Percentiles rank a stretch among this genome's conserved stretches.
Evolutionary conservation across 2,113 vertebrate species (phyloP).

Genomic region (Catharus fuscescens): DNA sequence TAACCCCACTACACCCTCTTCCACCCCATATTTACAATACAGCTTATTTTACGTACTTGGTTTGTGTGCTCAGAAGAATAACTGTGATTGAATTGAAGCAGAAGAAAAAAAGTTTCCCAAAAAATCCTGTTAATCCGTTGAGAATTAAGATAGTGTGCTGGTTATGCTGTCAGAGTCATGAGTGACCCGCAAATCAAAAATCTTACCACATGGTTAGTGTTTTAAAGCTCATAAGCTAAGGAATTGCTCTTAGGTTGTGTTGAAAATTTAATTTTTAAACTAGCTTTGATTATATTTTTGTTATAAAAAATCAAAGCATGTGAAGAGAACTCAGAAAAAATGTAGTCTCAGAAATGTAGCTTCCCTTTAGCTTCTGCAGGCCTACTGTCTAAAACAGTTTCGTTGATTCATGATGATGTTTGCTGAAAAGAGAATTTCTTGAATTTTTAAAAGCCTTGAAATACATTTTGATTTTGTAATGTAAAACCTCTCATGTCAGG

Average conservation of each 20-base stretch:
- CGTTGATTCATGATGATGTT: background rate
- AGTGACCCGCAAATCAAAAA: slow-evolving; percentile 8
- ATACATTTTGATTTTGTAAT: slow-evolving; percentile 63
- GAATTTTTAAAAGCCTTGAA: slow-evolving; percentile 59
- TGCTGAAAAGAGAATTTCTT: slow-evolving; percentile 42
- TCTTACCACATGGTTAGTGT: background rate
- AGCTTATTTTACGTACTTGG: slow-evolving; percentile 9
- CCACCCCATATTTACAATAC: background rate
- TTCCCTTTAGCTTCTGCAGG: background rate
- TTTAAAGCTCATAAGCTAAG: background rate
- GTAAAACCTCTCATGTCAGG: slow-evolving; percentile 64
- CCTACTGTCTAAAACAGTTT: background rate
- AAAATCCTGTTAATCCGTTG: background rate
- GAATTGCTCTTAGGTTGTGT: background rate
- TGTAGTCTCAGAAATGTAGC: background rate
- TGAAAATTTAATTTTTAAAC: background rate
- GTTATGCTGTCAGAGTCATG: background rate
- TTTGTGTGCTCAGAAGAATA: slow-evolving; percentile 5
- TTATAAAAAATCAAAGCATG: background rate
- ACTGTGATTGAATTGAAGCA: background rate
- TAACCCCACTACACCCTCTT: background rate
- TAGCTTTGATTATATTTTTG: slow-evolving; percentile 1
- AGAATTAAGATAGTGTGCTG: background rate
- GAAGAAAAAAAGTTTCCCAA: background rate
- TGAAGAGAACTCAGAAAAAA: background rate